Percentiles rank a stretch among this genome's conserved stretches.
These are phyloP conservation scores for Camponotus floridanus DNA, from an alignment of 1,140 invertebrate species.

Conservation along the genomic window DNA sequence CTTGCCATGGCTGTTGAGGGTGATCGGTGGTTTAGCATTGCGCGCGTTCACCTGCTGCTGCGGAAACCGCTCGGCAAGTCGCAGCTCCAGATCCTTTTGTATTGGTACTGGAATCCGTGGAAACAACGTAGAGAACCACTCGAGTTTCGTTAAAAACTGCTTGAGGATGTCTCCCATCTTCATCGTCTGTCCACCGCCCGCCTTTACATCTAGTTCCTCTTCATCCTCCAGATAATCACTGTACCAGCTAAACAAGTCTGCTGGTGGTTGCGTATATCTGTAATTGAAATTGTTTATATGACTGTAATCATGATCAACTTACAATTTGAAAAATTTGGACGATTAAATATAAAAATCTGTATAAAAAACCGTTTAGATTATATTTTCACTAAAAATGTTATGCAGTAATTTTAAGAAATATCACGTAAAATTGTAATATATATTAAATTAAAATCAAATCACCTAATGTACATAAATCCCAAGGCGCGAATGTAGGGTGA, in stretches of 20 bases:
- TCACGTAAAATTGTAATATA: neutral
- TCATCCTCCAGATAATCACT: conserved; percentile 98
- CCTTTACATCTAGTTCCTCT: conserved; percentile 98
- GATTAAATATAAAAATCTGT: neutral
- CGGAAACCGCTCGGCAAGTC: conserved; percentile 88
- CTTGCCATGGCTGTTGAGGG: conserved; percentile 83
- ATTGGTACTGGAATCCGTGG: conserved; percentile 99
- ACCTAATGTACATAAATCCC: conserved; percentile 98
- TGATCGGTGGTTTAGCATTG: conserved; percentile 83
- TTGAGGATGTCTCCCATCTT: conserved; percentile 97
- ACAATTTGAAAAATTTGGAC: neutral
- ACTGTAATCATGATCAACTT: conserved; percentile 49
- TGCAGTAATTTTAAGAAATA: neutral
- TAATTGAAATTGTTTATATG: no score
- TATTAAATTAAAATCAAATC: conserved; percentile 65
- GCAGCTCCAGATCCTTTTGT: conserved; percentile 95
- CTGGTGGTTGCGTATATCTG: conserved; percentile 98
- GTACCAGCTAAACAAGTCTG: conserved; percentile 98
- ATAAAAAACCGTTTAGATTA: neutral
- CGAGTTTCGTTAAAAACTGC: conserved; percentile 97
- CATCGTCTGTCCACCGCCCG: conserved; percentile 97
- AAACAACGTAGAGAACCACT: conserved; percentile 99
- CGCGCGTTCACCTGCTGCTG: conserved; percentile 82
- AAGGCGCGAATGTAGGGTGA: conserved; percentile 99
- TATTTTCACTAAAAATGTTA: neutral